A percentile compares a stretch with the other conserved stretches of the same genome.
These are phyloP conservation scores for Rhea pennata DNA, from an alignment of 2,113 vertebrate species.

Conservation along the genomic window DNA sequence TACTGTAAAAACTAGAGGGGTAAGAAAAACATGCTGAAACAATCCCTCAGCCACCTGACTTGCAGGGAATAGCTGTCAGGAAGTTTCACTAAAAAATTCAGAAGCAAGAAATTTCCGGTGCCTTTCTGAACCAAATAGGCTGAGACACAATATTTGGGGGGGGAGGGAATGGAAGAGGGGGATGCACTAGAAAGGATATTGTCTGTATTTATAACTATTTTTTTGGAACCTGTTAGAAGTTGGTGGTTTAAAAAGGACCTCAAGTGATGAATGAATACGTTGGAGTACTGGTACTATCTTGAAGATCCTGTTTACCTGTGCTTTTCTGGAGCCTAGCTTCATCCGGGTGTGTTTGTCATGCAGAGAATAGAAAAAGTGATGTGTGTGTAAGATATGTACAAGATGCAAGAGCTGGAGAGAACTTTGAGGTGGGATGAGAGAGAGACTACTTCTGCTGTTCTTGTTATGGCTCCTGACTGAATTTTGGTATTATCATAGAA, in stretches of 20 bases:
- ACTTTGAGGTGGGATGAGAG: background rate
- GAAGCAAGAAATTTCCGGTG: background rate
- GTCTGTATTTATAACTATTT: background rate
- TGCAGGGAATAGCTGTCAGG: background rate
- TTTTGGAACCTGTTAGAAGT: background rate
- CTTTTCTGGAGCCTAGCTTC: background rate
- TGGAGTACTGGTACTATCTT: background rate
- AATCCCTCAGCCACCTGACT: background rate
- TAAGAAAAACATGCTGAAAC: rapidly evolving
- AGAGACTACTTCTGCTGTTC: background rate
- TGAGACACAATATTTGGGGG: background rate
- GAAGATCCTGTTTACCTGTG: background rate
- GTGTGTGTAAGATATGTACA: background rate
- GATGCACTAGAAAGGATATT: background rate
- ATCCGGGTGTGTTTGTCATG: background rate
- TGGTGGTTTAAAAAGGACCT: background rate
- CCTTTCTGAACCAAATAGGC: background rate
- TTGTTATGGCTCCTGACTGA: background rate
- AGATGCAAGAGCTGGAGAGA: background rate
- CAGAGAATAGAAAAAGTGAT: background rate
- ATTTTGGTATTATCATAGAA: rapidly evolving
- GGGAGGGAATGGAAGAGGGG: background rate
- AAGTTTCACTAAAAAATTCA: background rate
- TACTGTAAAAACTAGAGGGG: background rate
- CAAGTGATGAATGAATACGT: background rate